Evolutionary conservation across 2,888 invertebrate species (phyloP).

Genomic region (Synergus gifuensis): DNA sequence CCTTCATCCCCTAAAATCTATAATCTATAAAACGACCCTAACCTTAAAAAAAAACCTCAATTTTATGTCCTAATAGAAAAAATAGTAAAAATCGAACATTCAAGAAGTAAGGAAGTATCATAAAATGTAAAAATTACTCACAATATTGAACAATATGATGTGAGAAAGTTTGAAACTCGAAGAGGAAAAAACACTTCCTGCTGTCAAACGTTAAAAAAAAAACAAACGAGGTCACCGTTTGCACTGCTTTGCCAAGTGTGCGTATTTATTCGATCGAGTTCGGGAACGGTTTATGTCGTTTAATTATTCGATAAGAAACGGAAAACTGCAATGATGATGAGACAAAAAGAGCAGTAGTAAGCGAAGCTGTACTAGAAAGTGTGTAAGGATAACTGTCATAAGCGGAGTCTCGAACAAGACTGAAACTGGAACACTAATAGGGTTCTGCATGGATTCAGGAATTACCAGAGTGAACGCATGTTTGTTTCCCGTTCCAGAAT

Average conservation of each 20-base stretch:
- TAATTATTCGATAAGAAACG: not conserved
- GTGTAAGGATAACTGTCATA: not conserved
- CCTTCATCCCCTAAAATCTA: not conserved
- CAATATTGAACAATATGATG: not conserved
- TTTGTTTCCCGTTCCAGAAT: slow-evolving; percentile 7
- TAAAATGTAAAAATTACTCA: not conserved
- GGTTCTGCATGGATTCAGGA: not conserved
- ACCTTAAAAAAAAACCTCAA: not conserved
- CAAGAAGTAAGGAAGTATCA: not conserved
- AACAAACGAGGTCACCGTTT: not conserved
- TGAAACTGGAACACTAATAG: not conserved
- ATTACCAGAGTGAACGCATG: not conserved
- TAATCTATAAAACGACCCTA: not conserved
- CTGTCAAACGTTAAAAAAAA: not conserved
- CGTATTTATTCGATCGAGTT: not conserved
- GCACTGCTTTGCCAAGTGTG: not conserved
- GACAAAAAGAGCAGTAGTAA: not conserved
- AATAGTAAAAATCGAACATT: not conserved
- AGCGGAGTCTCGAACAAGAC: not conserved
- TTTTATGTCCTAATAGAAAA: not conserved
- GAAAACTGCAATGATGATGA: not conserved
- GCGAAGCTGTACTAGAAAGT: not conserved
- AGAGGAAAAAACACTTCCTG: not conserved
- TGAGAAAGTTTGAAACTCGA: too few species aligned
- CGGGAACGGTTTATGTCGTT: not conserved